Conservation (phyloP, 2,888 invertebrate species). For the Yponomeuta malinellus region DNA sequence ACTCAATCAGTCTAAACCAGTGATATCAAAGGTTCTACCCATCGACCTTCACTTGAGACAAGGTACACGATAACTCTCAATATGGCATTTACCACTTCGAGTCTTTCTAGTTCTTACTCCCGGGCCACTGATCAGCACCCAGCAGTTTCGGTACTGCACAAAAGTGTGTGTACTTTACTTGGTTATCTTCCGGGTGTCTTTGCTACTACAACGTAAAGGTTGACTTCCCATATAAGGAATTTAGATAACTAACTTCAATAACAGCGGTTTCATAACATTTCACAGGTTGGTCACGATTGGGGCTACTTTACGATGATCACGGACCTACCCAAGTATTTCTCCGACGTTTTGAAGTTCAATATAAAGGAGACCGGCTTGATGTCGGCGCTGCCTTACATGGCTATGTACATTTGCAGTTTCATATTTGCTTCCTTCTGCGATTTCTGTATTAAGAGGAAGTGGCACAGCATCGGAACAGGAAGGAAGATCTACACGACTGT, state of each 20-base stretch:
- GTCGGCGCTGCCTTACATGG: slow-evolving; percentile 79
- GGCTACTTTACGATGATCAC: slow-evolving; percentile 82
- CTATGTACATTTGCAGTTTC: slow-evolving; percentile 79
- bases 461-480: slow-evolving; percentile 74
- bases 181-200: too few species aligned
- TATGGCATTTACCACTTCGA: too few species aligned
- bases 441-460: slow-evolving; percentile 74
- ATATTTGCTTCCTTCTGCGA: slow-evolving; percentile 80
- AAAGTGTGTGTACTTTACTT: too few species aligned
- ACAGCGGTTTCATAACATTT: slow-evolving; percentile 11
- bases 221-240: too few species aligned
- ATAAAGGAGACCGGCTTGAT: slow-evolving; percentile 78
- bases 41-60: too few species aligned
- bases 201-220: too few species aligned
- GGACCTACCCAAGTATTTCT: slow-evolving; percentile 81
- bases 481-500: slow-evolving; percentile 81
- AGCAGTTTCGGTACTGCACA: too few species aligned
- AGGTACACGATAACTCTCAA: too few species aligned
- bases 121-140: too few species aligned
- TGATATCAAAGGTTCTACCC: too few species aligned
- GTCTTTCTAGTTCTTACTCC: too few species aligned
- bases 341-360: slow-evolving; percentile 78
- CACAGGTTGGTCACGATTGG: slow-evolving; percentile 79
- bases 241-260: not conserved
- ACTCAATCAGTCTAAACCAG: too few species aligned